Evolutionary conservation across 2,797 vertebrate genomes (phyloP).

Genomic region (Sebastes nivosus): DNA sequence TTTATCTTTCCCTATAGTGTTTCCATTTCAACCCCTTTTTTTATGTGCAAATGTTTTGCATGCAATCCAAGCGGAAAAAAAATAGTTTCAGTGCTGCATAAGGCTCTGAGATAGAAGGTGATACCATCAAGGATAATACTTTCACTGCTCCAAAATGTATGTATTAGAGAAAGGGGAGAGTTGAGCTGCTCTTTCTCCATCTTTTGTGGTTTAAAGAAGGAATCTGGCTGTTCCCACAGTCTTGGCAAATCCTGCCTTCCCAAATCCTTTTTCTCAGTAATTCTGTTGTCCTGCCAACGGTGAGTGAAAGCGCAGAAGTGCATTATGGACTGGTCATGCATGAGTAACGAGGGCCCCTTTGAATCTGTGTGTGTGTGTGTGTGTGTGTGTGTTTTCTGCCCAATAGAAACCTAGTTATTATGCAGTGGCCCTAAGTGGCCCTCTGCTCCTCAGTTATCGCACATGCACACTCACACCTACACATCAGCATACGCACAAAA

Average conservation of each 20-base stretch:
- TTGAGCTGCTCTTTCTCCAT: constrained; percentile 60
- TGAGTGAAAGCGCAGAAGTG: constrained; percentile 77
- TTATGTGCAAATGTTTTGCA: constrained; percentile 9
- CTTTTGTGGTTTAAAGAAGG: constrained; percentile 66
- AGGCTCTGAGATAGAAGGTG: constrained; percentile 21
- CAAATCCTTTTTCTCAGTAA: constrained; percentile 73
- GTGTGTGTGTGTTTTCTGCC: constrained; percentile 24
- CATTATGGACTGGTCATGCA: constrained; percentile 83
- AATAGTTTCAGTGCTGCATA: background rate
- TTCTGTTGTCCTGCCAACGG: constrained; percentile 84
- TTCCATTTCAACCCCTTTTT: constrained; percentile 9
- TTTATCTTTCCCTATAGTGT: background rate
- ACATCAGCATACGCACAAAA: constrained; percentile 3
- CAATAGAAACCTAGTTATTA: constrained; percentile 61
- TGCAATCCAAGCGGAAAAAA: constrained; percentile 18
- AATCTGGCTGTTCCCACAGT: constrained; percentile 76
- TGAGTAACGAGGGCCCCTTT: constrained; percentile 79
- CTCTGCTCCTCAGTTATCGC: constrained; percentile 40
- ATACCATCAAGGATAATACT: constrained; percentile 47
- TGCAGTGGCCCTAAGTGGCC: constrained; percentile 57
- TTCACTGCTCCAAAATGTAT: constrained; percentile 38
- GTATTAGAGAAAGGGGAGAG: constrained; percentile 48
- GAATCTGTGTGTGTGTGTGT: constrained; percentile 17
- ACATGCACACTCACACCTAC: constrained; percentile 36
- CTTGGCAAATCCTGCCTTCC: constrained; percentile 73